phyloP scores from a whole-genome alignment of 2,113 vertebrate species.

The Probosciger aterrimus region DNA sequence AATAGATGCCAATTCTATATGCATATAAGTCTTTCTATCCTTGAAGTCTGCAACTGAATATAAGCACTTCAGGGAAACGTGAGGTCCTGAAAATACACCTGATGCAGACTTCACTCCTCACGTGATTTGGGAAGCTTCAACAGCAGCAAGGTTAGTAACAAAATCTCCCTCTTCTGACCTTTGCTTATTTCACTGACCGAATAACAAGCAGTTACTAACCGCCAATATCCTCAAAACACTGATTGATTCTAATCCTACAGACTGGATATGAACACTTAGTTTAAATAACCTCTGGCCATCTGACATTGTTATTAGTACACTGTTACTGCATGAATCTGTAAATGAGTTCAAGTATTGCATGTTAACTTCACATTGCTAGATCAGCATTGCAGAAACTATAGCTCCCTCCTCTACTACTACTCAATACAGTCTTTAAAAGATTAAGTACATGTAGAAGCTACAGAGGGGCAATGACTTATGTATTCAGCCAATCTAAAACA shows the following conservation, averaged over 20 bases:
- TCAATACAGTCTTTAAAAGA: accelerated
- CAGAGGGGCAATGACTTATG: not conserved
- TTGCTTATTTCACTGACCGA: not conserved
- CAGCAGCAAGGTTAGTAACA: not conserved
- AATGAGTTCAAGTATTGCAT: not conserved
- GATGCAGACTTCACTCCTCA: not conserved
- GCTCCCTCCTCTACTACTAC: not conserved
- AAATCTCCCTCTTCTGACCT: not conserved
- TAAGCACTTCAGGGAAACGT: not conserved
- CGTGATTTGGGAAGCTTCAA: accelerated
- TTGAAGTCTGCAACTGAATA: not conserved
- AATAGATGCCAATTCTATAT: not conserved
- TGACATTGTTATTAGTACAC: not conserved
- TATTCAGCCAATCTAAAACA: not conserved
- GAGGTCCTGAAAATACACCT: not conserved
- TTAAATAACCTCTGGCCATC: not conserved
- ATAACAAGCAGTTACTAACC: not conserved
- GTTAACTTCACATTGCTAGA: not conserved
- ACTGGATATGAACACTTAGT: accelerated
- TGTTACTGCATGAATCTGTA: not conserved
- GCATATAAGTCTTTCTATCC: not conserved
- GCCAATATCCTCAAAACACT: not conserved
- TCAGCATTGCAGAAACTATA: accelerated
- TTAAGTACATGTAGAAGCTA: not conserved
- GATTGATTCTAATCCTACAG: not conserved